Evolutionary conservation across 1,140 invertebrate species (phyloP), one percentile per base, ranked within the genome.

Genomic region (Ephestia elutella): DNA sequence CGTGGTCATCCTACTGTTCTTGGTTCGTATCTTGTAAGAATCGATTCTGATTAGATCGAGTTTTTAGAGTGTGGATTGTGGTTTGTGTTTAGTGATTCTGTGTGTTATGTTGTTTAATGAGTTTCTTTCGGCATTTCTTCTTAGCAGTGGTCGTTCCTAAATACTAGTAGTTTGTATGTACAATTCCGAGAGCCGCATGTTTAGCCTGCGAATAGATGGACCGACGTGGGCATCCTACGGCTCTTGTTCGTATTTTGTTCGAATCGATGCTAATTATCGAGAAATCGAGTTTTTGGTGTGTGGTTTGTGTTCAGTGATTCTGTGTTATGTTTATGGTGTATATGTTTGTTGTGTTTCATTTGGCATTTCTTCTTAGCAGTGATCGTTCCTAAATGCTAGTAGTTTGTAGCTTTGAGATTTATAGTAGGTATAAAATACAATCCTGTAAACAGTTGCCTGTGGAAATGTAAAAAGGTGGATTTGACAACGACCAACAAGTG

Each of bases 201-300:
- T 58, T 62, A 55, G 57, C 57, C 21, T 58, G 65, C 61, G 56
- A 62, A 57, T 53, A 62, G 59, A 69, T 86, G 82, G 73, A 60
- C 74, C 74, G 62, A 76, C 73, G 73, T 83, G 73, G 68, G 67
- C 59, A 66, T 76, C 54, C 65, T 71, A 10, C 57, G 68, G 11
- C 25, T 73, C 19, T 25, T 73, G 74, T 84, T 66, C 56, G 81
- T 84, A 73, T 71, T 60, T 49, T 53, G 20, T 56, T 56, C 44
- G 48, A 61, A 57, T 21, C 49, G 49, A 50, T 49, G n/a, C 2
- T 15, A 18, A 50, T 7, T 2, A 49, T 32, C 30, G 30, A 32
- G 9, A 1, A 9, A 32, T 10, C 9, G 9, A 32, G 5, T 20
- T 20, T 5, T 61, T 35, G 56, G 50, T 48, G n/a, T 50, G 58